Conservation (phyloP, 2,797 vertebrate species). For the Acropternis orthonyx region DNA sequence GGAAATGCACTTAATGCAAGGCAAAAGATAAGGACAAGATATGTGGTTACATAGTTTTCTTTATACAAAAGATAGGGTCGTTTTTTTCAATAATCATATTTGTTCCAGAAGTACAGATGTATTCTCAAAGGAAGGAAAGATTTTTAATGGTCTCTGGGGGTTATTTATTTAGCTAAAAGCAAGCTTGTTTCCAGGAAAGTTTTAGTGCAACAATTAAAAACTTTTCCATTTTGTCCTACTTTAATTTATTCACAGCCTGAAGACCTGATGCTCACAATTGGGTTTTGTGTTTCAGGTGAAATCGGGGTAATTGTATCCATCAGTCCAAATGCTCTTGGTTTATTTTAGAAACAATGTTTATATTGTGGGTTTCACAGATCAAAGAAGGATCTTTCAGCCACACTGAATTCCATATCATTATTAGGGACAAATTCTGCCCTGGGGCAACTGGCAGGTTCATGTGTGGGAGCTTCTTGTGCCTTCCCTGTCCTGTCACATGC, state of each 20-base stretch:
- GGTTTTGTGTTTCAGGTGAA: neutral
- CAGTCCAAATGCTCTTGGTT: neutral
- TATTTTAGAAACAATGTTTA: neutral
- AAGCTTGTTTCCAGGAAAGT: neutral
- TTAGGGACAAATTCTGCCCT: neutral
- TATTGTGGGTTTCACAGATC: neutral
- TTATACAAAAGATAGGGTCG: neutral
- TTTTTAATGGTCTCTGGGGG: neutral
- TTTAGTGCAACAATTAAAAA: neutral
- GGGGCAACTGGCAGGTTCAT: neutral
- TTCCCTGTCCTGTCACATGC: neutral
- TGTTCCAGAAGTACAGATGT: neutral
- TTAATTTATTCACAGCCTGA: conserved; percentile 3
- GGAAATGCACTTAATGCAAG: neutral
- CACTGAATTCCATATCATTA: neutral
- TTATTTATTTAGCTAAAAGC: conserved; percentile 18
- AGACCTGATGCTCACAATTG: neutral
- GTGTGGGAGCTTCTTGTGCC: neutral
- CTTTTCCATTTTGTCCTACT: neutral
- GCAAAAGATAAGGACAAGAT: neutral
- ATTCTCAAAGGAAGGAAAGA: neutral
- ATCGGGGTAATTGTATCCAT: neutral
- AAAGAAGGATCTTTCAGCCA: neutral
- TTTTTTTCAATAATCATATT: neutral
- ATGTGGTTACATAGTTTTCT: neutral